Conservation (phyloP, 2,888 invertebrate genomes). For the Agrotis puta region DNA sequence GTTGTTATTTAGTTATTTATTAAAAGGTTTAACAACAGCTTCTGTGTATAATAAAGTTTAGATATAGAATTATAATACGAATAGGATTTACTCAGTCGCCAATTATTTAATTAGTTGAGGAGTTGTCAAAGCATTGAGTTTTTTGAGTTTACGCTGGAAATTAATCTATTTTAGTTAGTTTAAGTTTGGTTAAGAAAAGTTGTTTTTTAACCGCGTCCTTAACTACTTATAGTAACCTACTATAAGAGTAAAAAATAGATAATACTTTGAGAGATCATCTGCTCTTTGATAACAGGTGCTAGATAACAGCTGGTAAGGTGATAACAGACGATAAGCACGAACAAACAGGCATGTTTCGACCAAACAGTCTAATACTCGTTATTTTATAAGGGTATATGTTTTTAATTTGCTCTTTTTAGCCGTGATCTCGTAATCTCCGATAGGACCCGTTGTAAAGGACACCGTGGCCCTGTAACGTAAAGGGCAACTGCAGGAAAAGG, state of each 20-base stretch:
- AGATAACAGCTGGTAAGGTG: constrained; percentile 36
- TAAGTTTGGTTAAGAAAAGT: no score
- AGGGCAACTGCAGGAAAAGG: no score
- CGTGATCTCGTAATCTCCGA: no score
- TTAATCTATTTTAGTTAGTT: no score
- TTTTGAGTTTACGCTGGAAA: background rate
- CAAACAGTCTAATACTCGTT: background rate
- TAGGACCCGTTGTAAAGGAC: no score
- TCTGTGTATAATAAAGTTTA: no score
- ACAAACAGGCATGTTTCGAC: constrained; percentile 35
- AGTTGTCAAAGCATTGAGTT: background rate
- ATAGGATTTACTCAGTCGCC: no score
- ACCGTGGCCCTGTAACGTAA: no score
- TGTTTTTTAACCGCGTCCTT: no score
- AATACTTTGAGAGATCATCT: constrained; percentile 46
- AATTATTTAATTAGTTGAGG: background rate
- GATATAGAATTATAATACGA: no score
- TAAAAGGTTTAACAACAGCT: no score
- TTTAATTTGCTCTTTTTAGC: background rate
- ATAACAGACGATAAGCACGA: constrained; percentile 33
- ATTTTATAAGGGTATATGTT: constrained; percentile 1
- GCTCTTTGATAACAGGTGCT: constrained; percentile 28
- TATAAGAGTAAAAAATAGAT: constrained; percentile 31
- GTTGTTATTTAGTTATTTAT: background rate
- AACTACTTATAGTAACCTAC: background rate